Evolutionary conservation across 1,140 invertebrate species (phyloP).

Genomic region (Sitophilus oryzae): DNA sequence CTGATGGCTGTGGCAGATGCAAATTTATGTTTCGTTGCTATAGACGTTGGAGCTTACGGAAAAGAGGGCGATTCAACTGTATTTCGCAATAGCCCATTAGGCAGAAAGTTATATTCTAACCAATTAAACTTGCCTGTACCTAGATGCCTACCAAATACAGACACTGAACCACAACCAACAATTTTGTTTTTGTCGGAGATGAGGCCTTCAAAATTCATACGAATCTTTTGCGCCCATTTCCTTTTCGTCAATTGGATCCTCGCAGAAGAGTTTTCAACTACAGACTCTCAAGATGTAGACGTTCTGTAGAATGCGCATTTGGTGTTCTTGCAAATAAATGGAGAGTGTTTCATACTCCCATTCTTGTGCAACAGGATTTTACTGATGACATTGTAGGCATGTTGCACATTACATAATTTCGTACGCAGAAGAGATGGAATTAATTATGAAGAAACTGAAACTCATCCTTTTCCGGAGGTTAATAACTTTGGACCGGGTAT

Average conservation of each 20-base stretch:
- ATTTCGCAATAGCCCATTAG: conserved; percentile 36
- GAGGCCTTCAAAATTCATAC: conserved; percentile 40
- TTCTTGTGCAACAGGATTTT: conserved; percentile 33
- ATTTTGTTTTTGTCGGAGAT: no score
- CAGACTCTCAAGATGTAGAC: conserved; percentile 38
- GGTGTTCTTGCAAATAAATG: conserved; percentile 36
- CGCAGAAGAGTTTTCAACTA: conserved; percentile 46
- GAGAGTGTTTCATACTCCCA: conserved; percentile 10
- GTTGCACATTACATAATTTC: conserved; percentile 41
- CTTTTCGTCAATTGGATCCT: conserved; percentile 36
- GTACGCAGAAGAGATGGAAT: conserved; percentile 36
- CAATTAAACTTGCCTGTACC: no score
- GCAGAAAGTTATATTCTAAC: no score
- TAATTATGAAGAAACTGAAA: conserved; percentile 34
- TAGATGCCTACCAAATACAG: no score
- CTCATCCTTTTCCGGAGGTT: conserved; percentile 6
- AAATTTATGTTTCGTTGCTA: conserved; percentile 26
- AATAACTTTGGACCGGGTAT: background rate
- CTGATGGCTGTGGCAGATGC: conserved; percentile 13
- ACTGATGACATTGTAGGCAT: conserved; percentile 36
- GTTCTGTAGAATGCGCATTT: conserved; percentile 45
- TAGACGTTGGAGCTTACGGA: no score
- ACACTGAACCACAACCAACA: no score
- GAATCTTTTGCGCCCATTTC: conserved; percentile 31
- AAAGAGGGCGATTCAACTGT: conserved; percentile 41